These are phyloP conservation scores for Brenthis daphne DNA, from an alignment of 2,888 invertebrate species.

Conservation along the genomic window DNA sequence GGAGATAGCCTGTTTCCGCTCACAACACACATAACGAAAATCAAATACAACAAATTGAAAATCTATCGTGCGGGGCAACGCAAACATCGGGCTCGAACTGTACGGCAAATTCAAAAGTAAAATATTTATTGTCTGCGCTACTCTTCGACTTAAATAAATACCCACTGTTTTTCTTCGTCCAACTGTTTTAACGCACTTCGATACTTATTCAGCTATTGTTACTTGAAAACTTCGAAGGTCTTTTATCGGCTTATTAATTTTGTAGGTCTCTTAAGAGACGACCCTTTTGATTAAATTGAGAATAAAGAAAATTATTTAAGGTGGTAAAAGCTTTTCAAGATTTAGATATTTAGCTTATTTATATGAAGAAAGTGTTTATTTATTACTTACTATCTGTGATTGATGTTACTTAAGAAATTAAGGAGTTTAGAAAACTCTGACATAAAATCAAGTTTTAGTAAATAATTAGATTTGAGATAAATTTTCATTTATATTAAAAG, in stretches of 20 bases:
- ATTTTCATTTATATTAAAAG: no score
- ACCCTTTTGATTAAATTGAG: constrained; percentile 30
- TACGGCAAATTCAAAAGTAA: constrained; percentile 63
- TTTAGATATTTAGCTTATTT: constrained; percentile 13
- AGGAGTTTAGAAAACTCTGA: no score
- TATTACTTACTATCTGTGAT: background rate
- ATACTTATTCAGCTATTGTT: constrained; percentile 30
- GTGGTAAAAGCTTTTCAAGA: constrained; percentile 10
- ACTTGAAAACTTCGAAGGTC: constrained; percentile 27
- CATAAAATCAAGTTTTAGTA: no score
- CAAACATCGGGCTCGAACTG: constrained; percentile 51
- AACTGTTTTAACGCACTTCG: constrained; percentile 25
- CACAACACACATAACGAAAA: constrained; percentile 56
- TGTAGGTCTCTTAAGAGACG: constrained; percentile 25
- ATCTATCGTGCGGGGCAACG: constrained; percentile 52
- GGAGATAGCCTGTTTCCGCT: constrained; percentile 38
- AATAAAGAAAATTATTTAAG: constrained; percentile 26
- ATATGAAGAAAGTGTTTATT: constrained; percentile 5
- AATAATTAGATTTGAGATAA: no score
- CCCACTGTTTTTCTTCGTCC: constrained; percentile 32
- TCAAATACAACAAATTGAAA: constrained; percentile 69
- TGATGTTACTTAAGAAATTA: no score
- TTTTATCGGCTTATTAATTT: constrained; percentile 36
- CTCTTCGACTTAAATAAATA: constrained; percentile 55
- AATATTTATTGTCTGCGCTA: constrained; percentile 65